Percentiles rank a stretch among this genome's conserved stretches.
Evolutionary conservation across 2,113 vertebrate genomes (phyloP).

Genomic region (Empidonax alnorum): DNA sequence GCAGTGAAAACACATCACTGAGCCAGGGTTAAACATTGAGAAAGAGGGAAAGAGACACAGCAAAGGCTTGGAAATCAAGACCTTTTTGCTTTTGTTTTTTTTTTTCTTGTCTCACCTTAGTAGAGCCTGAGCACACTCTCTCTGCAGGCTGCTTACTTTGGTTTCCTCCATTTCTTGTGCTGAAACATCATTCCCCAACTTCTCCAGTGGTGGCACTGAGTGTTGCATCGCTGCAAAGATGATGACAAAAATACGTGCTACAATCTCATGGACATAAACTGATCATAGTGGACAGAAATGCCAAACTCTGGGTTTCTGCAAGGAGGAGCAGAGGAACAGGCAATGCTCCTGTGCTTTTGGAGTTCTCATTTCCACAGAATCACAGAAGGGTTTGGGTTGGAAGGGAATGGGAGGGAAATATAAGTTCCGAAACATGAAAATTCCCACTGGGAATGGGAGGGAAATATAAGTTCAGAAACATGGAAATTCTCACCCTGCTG

Average conservation of each 20-base stretch:
- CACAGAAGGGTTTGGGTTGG: background rate
- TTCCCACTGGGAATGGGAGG: background rate
- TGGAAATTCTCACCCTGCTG: background rate
- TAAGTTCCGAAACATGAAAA: background rate
- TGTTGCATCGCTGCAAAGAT: background rate
- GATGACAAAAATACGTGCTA: rapidly evolving
- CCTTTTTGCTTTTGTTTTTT: background rate
- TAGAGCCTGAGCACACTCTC: background rate
- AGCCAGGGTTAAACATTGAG: background rate
- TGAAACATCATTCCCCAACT: background rate
- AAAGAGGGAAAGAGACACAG: background rate
- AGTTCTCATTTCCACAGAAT: background rate
- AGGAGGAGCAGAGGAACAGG: background rate
- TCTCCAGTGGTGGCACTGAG: background rate
- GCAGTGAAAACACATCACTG: background rate
- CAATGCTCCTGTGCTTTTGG: background rate
- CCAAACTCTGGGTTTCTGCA: background rate
- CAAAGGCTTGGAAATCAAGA: background rate
- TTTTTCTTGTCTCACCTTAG: background rate
- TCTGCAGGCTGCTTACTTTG: background rate
- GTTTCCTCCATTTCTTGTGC: background rate
- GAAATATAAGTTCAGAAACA: background rate
- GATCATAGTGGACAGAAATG: background rate
- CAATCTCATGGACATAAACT: background rate
- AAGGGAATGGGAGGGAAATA: background rate